phyloP scores from a whole-genome alignment of 2,113 vertebrate genomes.

The Bothrops jararaca region DNA sequence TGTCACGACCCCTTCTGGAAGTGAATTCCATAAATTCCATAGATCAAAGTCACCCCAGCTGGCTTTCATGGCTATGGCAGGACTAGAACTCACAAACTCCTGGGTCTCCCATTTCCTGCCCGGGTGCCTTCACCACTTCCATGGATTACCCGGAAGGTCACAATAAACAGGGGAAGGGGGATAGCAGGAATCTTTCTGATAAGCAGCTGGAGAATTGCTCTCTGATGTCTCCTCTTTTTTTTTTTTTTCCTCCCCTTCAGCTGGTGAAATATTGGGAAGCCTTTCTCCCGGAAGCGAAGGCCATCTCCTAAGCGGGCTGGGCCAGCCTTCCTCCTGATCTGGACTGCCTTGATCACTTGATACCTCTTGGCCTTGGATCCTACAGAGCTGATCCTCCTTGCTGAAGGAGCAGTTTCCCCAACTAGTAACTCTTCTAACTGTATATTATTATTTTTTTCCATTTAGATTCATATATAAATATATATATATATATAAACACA shows the following conservation, averaged over 20 bases:
- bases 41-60: background rate
- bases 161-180: no score
- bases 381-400: constrained; percentile 47
- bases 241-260: constrained; percentile 61
- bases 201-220: background rate
- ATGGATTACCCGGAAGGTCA: no score
- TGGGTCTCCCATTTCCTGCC: background rate
- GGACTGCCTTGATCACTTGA: constrained; percentile 78
- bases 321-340: constrained; percentile 49
- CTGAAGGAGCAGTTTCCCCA: constrained; percentile 37
- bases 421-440: constrained; percentile 74
- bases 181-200: background rate
- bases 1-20: no score
- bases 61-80: background rate
- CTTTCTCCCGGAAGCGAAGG: constrained; percentile 96
- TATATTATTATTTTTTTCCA: constrained; percentile 77
- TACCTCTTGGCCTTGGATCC: constrained; percentile 76
- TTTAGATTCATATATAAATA: constrained; percentile 71
- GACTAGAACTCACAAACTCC: background rate
- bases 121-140: background rate
- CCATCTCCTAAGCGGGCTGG: constrained; percentile 83
- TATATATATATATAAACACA: background rate
- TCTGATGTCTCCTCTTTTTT: background rate
- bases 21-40: no score
- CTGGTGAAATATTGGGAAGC: constrained; percentile 98